A percentile compares a stretch with the other conserved stretches of the same genome.
phyloP scores from a whole-genome alignment of 1,140 invertebrate genomes.

The Uloborus diversus region DNA sequence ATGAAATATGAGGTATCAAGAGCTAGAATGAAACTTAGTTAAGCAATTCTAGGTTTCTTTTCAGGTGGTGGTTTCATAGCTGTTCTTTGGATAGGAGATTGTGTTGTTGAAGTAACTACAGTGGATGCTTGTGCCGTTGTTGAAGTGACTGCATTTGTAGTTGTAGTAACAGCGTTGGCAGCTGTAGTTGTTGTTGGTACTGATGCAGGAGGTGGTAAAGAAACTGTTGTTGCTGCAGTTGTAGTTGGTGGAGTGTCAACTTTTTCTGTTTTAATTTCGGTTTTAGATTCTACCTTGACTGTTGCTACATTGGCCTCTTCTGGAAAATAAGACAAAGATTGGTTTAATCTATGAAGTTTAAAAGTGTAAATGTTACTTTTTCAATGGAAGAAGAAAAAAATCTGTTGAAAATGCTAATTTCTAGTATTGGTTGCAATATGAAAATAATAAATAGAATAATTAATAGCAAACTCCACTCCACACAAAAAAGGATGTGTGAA shows the following conservation, averaged over 20 bases:
- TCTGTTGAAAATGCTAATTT: too few relatives aligned
- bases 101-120: constrained; percentile 60
- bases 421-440: too few relatives aligned
- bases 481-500: too few relatives aligned
- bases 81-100: constrained; percentile 53
- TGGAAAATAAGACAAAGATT: too few relatives aligned
- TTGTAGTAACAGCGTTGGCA: not conserved
- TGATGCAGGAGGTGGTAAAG: not conserved
- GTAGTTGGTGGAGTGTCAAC: constrained; percentile 21
- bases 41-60: constrained; percentile 75
- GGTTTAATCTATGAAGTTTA: too few relatives aligned
- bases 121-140: constrained; percentile 1
- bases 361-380: too few relatives aligned
- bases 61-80: constrained; percentile 85
- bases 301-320: constrained; percentile 19
- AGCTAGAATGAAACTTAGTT: too few relatives aligned
- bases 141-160: not conserved
- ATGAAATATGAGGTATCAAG: too few relatives aligned
- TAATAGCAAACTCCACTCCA: too few relatives aligned
- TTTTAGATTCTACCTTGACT: constrained; percentile 59
- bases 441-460: too few relatives aligned
- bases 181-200: not conserved
- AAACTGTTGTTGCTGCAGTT: not conserved
- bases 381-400: too few relatives aligned
- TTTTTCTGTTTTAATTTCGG: constrained; percentile 72